Evolutionary conservation across 2,888 invertebrate species (phyloP), one percentile per base, ranked within the genome.

Genomic region (Thumatha senex): DNA sequence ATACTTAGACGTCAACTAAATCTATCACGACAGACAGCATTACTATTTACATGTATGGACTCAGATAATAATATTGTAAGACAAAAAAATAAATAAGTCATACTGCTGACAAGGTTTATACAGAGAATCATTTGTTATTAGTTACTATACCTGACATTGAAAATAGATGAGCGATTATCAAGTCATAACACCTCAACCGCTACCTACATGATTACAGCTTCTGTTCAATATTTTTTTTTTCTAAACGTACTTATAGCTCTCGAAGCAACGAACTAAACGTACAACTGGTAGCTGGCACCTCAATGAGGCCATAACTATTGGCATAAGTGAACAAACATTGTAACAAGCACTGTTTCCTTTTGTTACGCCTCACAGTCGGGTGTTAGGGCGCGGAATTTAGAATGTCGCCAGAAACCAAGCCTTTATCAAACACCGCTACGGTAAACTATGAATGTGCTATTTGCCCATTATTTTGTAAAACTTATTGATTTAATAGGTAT

Each of bases 291-390:
- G 64, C 66, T 65, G 73, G 76, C 78, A 77, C 74, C 76, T 72
- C 75, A 84, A 76, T 74, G 82, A 79, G 86, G 86, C 80, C 84
- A 77, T 65, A 63, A 61, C 62, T 87, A 78, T 85, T 81, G 74
- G 80, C 75, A 66, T 71, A 76, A 77, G 64, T 63, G 69, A 64
- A 70, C 75, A 86, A 89, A 89, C 78, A 86, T 66, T 62, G 70
- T 67, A 72, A 76, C 73, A 65, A 60, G 72, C 68, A 63, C 61
- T 84, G 78, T 85, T 84, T 82, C 74, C 78, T 70, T 72, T 78
- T 67, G 73, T 80, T 76, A 81, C 79, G 71, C 70, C 73, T 76
- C 56, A 62, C 76, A 70, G 64, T 62, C 72, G 72, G 69, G 72
- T 81, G 79, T 70, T 80, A 74, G 63, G 68, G 61, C 59, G 68